Evolutionary conservation across 2,797 vertebrate genomes (phyloP).

Genomic region (Sebastes itinus): DNA sequence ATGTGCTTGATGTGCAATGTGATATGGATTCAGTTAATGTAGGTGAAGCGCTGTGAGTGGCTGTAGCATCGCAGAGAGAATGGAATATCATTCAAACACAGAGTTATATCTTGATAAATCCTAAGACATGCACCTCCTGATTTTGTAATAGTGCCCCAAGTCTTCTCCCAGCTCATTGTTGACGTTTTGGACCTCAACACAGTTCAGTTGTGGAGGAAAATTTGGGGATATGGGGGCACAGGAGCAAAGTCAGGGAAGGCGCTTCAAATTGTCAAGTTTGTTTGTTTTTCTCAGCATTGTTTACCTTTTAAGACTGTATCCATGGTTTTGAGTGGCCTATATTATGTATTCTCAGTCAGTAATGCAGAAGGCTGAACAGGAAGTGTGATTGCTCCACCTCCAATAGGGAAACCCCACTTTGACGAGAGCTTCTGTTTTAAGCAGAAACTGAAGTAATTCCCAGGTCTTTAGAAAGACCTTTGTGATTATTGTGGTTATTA

Average conservation of each 20-base stretch:
- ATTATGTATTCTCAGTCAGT: not conserved
- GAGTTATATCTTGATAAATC: not conserved
- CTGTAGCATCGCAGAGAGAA: not conserved
- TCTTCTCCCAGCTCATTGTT: not conserved
- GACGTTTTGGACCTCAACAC: not conserved
- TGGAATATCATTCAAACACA: not conserved
- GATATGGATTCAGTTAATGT: not conserved
- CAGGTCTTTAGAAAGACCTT: not conserved
- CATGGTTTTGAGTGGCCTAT: slow-evolving; percentile 1
- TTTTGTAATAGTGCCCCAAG: not conserved
- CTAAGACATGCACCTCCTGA: not conserved
- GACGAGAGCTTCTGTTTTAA: not conserved
- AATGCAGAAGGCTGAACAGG: not conserved
- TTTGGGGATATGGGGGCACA: not conserved
- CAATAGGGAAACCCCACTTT: not conserved
- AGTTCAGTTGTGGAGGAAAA: not conserved
- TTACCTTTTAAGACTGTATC: not conserved
- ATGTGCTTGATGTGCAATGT: not conserved
- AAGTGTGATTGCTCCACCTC: not conserved
- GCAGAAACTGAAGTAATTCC: not conserved
- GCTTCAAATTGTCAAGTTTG: not conserved
- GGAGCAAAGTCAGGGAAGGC: not conserved
- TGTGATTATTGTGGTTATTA: slow-evolving; percentile 25
- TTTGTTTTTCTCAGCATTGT: not conserved
- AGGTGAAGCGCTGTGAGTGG: not conserved